Evolutionary conservation across 30 jellyfish, hydroid and myxozoan genomes (phyloP).

Genomic region (Catostylus mosaicus): DNA sequence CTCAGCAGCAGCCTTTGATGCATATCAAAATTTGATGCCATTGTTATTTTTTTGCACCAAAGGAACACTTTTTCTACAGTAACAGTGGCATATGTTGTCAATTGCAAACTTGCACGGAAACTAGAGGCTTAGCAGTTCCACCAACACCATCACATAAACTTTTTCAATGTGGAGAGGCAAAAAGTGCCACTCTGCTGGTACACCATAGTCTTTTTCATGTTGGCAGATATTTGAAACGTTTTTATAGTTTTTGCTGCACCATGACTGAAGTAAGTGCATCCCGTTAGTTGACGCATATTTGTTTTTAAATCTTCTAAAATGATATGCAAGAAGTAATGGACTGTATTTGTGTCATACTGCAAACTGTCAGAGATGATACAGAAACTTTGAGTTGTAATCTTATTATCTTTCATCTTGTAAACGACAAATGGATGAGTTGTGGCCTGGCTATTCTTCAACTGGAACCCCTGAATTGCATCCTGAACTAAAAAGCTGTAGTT

Average conservation of each 20-base stretch:
- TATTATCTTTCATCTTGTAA: no score
- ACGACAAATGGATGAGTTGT: no score
- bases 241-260: constrained; percentile 70
- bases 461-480: no score
- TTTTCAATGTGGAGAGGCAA: constrained; percentile 56
- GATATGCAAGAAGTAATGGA: constrained; percentile 21
- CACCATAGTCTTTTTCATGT: constrained; percentile 30
- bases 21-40: constrained; percentile 31
- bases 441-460: no score
- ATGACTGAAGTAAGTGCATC: constrained; percentile 44
- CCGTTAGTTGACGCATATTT: constrained; percentile 6
- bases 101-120: constrained; percentile 67
- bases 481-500: no score
- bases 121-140: constrained; percentile 47
- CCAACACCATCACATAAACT: constrained; percentile 73
- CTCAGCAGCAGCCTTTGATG: constrained; percentile 9
- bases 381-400: no score
- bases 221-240: constrained; percentile 58
- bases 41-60: constrained; percentile 29
- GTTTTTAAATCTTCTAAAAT: constrained; percentile 3
- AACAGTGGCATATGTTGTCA: constrained; percentile 14
- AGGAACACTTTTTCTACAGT: constrained; percentile 25
- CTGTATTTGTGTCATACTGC: constrained; percentile 33
- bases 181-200: constrained; percentile 67
- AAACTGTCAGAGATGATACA: no score